Evolutionary conservation across 2,888 invertebrate species (phyloP).

Genomic region (Pedicia rivosa): DNA sequence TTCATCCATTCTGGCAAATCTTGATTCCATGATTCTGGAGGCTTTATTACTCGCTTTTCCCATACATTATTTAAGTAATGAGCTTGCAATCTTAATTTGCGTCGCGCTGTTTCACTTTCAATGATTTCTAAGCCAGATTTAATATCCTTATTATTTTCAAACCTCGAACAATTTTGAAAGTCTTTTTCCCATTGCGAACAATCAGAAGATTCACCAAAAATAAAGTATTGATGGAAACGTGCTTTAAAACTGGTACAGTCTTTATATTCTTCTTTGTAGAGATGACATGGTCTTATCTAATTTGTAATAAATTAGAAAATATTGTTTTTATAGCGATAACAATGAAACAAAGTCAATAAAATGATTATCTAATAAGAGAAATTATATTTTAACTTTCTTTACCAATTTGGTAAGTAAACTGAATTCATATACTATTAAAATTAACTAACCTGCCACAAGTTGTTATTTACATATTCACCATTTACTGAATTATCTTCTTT

Average conservation of each 20-base stretch:
- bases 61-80: slow-evolving; percentile 65
- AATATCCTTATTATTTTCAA: slow-evolving; percentile 39
- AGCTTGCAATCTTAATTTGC: slow-evolving; percentile 41
- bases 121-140: slow-evolving; percentile 49
- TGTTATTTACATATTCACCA: too few species aligned
- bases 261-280: slow-evolving; percentile 66
- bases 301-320: too few species aligned
- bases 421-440: too few species aligned
- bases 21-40: slow-evolving; percentile 68
- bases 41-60: slow-evolving; percentile 52
- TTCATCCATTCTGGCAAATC: slow-evolving; percentile 63
- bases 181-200: slow-evolving; percentile 70
- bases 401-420: too few species aligned
- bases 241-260: slow-evolving; percentile 61
- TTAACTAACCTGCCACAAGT: too few species aligned
- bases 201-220: slow-evolving; percentile 53
- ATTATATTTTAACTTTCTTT: too few species aligned
- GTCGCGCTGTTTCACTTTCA: slow-evolving; percentile 50
- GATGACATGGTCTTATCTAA: slow-evolving; percentile 60
- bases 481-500: too few species aligned
- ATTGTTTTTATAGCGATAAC: too few species aligned
- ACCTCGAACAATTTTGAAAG: slow-evolving; percentile 55
- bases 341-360: too few species aligned
- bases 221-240: slow-evolving; percentile 75
- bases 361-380: too few species aligned